Evolutionary conservation across 30 jellyfish, hydroid and myxozoan species (phyloP).

Genomic region (Clytia hemisphaerica): DNA sequence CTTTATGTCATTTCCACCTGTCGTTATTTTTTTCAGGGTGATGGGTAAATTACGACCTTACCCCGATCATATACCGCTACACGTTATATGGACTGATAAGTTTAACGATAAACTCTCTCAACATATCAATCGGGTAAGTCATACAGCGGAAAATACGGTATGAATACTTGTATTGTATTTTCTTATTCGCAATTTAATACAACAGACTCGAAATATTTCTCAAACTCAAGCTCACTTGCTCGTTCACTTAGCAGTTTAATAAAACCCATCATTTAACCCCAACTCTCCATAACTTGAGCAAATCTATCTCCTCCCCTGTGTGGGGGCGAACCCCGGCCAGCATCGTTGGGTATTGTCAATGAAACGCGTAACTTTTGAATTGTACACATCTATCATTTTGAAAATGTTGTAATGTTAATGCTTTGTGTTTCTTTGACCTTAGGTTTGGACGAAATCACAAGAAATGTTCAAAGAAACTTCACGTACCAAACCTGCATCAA

Average conservation of each 20-base stretch:
- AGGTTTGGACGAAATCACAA: slow-evolving; percentile 24
- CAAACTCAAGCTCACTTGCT: no score
- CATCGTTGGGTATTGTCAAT: no score
- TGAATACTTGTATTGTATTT: neutral
- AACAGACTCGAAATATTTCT: no score
- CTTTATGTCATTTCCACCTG: no score
- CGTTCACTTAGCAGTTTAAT: no score
- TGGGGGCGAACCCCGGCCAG: no score
- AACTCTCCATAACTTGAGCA: no score
- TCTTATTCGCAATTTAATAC: no score
- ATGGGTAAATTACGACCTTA: slow-evolving; percentile 49
- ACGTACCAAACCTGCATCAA: neutral
- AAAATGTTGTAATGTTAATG: neutral
- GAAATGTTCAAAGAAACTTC: slow-evolving; percentile 13
- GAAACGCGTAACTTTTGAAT: no score
- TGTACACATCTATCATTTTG: neutral
- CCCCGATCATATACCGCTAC: slow-evolving; percentile 44
- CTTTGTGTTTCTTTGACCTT: neutral
- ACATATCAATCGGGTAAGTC: slow-evolving; percentile 37
- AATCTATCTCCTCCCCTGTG: no score
- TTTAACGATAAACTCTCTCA: slow-evolving; percentile 52
- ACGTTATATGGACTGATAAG: slow-evolving; percentile 41
- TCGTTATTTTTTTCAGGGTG: slow-evolving; percentile 18
- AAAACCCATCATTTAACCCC: no score
- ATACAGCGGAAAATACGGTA: no score